Conservation (phyloP, 2,797 vertebrate species). For the Lacerta agilis region DNA sequence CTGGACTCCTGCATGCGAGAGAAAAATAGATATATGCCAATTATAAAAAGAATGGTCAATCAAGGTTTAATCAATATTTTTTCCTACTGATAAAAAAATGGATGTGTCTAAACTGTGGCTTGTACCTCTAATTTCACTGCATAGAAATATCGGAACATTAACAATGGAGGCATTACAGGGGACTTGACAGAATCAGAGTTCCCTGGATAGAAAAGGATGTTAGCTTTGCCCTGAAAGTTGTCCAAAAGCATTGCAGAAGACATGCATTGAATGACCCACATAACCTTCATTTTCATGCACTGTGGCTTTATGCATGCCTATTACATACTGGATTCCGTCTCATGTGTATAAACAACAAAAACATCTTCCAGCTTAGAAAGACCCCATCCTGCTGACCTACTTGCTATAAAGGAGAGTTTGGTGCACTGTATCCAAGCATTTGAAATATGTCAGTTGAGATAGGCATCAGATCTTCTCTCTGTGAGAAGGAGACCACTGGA, state of each 20-base stretch:
- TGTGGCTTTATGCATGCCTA: neutral
- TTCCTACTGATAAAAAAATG: neutral
- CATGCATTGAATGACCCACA: neutral
- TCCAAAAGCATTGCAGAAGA: neutral
- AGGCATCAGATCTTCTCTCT: slow-evolving; percentile 10
- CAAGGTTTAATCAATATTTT: neutral
- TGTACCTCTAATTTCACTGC: neutral
- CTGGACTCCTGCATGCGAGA: neutral
- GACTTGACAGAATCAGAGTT: neutral
- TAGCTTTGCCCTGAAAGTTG: neutral
- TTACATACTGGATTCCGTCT: neutral
- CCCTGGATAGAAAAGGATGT: neutral
- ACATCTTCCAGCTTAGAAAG: neutral
- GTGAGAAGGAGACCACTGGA: rapidly evolving
- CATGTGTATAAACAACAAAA: neutral
- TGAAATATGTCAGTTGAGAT: neutral
- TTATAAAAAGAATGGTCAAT: neutral
- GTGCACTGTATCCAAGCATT: neutral
- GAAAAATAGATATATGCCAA: neutral
- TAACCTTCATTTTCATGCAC: neutral
- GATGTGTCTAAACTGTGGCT: neutral
- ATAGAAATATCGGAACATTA: neutral
- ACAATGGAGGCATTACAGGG: neutral
- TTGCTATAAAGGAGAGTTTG: neutral
- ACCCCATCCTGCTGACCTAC: neutral